Evolutionary conservation across 2,113 vertebrate species (phyloP), one percentile per base, ranked within the genome.

Genomic region (Hyaena hyaena): DNA sequence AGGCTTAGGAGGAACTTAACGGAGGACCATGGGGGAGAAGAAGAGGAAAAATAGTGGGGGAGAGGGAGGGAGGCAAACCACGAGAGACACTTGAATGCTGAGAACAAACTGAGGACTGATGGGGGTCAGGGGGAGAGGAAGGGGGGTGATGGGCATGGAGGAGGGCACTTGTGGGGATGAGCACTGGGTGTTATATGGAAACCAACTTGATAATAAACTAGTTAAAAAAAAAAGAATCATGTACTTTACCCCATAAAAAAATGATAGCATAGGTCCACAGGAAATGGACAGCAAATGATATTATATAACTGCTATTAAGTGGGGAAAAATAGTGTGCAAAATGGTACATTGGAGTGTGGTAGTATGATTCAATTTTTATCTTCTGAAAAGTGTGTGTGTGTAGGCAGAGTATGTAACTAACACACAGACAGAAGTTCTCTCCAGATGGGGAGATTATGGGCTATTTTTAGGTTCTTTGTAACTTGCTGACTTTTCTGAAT

Each of bases 401-500:
- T 35, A 68, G 35, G 8, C 48, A 88, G 26, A 90, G 16, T 31
- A 5, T 23, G 58, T 80, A 80, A 43, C 7, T 24, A 53, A 28
- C 43, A 61, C 26, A 1, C 14, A 58, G 5, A 79, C 14, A 55
- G 7, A 79, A 4, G 0, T 63, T 76, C 33, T 65, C 48, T 80
- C n/a, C 35, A 2, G 14, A n/a, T n/a, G 50, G 21, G 26, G 21
- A 93, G 65, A 9, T 35, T 80, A 24, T 31, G 39, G 28, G 39
- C 66, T 81, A 24, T 23, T 76, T 86, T 87, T 91, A 96, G 61
- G 33, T 55, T 87, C 81, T 26, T 53, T 21, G 5, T 69, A 12
- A 77, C n/a, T 90, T 90, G 11, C 26, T 82, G 50, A 76, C 11
- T 77, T 96, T 92, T 95, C 76, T 63, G 83, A 83, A 69, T 45